Conservation (phyloP, 2,797 vertebrate species). For the Oryzias sinensis region DNA sequence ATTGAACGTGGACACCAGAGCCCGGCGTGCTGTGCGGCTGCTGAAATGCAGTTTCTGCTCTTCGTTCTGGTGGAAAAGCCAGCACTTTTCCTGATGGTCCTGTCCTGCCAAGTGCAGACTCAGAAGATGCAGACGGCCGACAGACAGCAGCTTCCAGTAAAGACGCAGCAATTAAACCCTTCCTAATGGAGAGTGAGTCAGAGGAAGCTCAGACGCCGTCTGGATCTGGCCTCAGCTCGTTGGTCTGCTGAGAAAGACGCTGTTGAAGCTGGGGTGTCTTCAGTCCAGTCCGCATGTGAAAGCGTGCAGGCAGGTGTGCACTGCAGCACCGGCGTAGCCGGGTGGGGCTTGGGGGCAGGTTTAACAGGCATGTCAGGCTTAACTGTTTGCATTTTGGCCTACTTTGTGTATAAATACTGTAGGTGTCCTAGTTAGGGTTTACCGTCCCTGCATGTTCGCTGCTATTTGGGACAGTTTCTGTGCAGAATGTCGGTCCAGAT, state of each 20-base stretch:
- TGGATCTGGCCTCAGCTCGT: constrained; percentile 27
- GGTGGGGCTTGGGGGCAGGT: constrained; percentile 32
- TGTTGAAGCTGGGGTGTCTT: too few species aligned
- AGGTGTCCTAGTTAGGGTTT: constrained; percentile 59
- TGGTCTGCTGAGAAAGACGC: constrained; percentile 7
- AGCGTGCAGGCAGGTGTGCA: constrained; percentile 3
- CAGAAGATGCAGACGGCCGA: constrained; percentile 8
- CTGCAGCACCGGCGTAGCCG: constrained; percentile 19
- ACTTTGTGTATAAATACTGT: constrained; percentile 64
- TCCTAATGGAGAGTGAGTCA: constrained; percentile 69
- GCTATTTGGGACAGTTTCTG: constrained; percentile 55
- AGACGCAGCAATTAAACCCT: constrained; percentile 74
- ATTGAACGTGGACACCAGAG: too few species aligned
- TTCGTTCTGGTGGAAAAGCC: neutral
- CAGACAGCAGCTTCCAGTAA: constrained; percentile 67
- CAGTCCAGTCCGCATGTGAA: neutral
- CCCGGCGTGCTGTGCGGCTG: too few species aligned
- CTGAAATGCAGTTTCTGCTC: too few species aligned
- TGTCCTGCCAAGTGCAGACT: too few species aligned
- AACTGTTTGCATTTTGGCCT: constrained; percentile 57
- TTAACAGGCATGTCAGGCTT: constrained; percentile 24
- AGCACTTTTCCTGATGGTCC: neutral
- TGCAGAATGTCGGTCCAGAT: constrained; percentile 21
- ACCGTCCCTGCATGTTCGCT: constrained; percentile 50
- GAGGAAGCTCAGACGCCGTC: constrained; percentile 49